Evolutionary conservation across 1,140 invertebrate genomes (phyloP).

Genomic region (Atta cephalotes): DNA sequence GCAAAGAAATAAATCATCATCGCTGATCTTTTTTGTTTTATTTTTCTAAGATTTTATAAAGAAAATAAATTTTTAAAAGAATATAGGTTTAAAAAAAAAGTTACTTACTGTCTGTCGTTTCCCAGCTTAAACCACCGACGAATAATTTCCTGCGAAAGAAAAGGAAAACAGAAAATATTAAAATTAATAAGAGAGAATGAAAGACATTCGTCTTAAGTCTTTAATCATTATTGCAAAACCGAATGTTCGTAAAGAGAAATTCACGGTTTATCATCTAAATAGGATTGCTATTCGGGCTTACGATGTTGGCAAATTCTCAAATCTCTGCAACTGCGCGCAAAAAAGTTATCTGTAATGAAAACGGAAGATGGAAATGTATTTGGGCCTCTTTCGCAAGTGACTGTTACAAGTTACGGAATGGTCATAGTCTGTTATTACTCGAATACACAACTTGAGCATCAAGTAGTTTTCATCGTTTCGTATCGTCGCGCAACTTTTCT

Average conservation of each 20-base stretch:
- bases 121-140: conserved; percentile 98
- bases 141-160: conserved; percentile 97
- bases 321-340: conserved; percentile 72
- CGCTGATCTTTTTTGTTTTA: conserved; percentile 16
- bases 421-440: conserved; percentile 63
- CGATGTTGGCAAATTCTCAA: conserved; percentile 73
- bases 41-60: neutral
- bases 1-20: conserved; percentile 76
- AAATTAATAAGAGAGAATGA: conserved; percentile 68
- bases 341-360: conserved; percentile 76
- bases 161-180: conserved; percentile 77
- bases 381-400: conserved; percentile 66
- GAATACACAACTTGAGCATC: conserved; percentile 60
- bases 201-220: conserved; percentile 53
- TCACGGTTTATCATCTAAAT: conserved; percentile 50
- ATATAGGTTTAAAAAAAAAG: neutral
- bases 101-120: conserved; percentile 98
- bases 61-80: too few relatives aligned
- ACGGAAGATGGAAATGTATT: conserved; percentile 54
- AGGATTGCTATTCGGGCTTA: conserved; percentile 58
- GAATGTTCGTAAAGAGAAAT: conserved; percentile 38
- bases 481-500: conserved; percentile 51
- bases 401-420: conserved; percentile 49
- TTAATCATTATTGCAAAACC: conserved; percentile 52
- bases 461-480: conserved; percentile 30